Conservation (phyloP, 2,888 invertebrate genomes). For the Trachelus troglodyta region DNA sequence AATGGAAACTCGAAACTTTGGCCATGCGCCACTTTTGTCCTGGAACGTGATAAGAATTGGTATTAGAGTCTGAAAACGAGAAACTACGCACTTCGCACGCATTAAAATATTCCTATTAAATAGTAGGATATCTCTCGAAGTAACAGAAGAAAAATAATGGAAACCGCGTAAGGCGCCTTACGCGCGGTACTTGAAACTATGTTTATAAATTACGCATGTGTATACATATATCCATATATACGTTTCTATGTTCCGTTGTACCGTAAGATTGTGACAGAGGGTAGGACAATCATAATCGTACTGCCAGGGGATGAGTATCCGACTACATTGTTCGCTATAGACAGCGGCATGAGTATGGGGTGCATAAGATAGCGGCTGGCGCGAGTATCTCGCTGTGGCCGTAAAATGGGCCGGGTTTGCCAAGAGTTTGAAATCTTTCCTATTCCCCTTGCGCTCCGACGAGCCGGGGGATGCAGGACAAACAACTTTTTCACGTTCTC, state of each 20-base stretch:
- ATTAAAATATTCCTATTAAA: neutral
- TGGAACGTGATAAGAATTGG: neutral
- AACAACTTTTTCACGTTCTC: constrained; percentile 61
- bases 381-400: constrained; percentile 38
- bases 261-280: neutral
- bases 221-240: neutral
- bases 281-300: neutral
- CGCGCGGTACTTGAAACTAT: constrained; percentile 12
- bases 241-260: neutral
- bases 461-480: constrained; percentile 55
- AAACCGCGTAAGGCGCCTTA: constrained; percentile 19
- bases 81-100: neutral
- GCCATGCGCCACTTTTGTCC: neutral
- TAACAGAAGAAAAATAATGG: neutral
- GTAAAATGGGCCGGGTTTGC: constrained; percentile 56
- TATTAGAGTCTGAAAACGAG: neutral
- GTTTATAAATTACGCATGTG: constrained; percentile 4
- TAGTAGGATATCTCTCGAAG: neutral
- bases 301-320: neutral
- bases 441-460: constrained; percentile 34
- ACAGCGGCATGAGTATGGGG: neutral
- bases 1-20: neutral
- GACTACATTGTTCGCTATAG: neutral
- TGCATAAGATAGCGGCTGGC: constrained; percentile 35
- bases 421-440: constrained; percentile 55